Conservation (phyloP, 1,140 invertebrate genomes). For the Asobara japonica region DNA sequence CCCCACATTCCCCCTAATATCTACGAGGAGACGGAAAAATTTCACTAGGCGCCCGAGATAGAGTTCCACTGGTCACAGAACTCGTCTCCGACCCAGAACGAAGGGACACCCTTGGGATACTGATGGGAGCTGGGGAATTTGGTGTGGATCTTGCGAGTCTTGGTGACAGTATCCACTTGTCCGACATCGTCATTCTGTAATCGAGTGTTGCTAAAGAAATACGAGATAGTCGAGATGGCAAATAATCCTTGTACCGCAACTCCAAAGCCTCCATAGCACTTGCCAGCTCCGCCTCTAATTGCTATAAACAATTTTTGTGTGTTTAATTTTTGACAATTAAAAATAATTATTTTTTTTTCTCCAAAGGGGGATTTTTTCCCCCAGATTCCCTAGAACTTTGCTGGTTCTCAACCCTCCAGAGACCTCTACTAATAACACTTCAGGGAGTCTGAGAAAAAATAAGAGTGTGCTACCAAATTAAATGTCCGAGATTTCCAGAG, state of each 20-base stretch:
- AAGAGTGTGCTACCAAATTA: too few species aligned
- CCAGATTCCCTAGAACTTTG: too few species aligned
- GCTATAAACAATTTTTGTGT: slow-evolving; percentile 56
- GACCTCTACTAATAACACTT: too few species aligned
- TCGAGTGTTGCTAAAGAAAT: slow-evolving; percentile 56
- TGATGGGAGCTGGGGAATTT: slow-evolving; percentile 55
- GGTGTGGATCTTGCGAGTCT: slow-evolving; percentile 51
- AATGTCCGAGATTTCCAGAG: too few species aligned
- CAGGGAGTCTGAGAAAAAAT: too few species aligned
- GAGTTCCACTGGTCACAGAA: slow-evolving; percentile 48
- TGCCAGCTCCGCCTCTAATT: slow-evolving; percentile 61
- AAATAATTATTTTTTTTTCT: too few species aligned
- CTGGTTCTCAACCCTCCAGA: too few species aligned
- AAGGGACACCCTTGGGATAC: slow-evolving; percentile 59
- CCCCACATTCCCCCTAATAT: too few species aligned
- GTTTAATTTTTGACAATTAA: too few species aligned
- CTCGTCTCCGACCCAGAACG: slow-evolving; percentile 52
- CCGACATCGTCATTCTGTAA: slow-evolving; percentile 41
- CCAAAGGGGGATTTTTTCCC: too few species aligned
- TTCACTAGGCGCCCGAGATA: slow-evolving; percentile 48
- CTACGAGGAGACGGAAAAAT: slow-evolving; percentile 48
- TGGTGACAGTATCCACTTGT: slow-evolving; percentile 50
- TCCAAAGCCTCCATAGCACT: slow-evolving; percentile 62
- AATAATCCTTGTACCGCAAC: slow-evolving; percentile 58
- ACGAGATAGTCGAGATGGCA: slow-evolving; percentile 56